Evolutionary conservation across 2,888 invertebrate genomes (phyloP).

Genomic region (Troglohyphantes excavatus): DNA sequence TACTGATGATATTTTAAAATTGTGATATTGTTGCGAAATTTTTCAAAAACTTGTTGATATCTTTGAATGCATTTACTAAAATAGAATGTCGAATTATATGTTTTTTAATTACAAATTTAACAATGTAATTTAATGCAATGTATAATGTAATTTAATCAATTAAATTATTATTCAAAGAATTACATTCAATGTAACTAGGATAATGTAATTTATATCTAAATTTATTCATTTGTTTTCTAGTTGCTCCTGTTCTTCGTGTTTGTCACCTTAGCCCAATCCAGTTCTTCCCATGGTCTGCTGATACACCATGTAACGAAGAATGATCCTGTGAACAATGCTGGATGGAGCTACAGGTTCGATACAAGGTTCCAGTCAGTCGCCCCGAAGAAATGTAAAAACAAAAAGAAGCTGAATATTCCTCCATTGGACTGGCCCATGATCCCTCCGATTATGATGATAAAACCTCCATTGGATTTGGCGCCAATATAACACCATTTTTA

Average conservation of each 20-base stretch:
- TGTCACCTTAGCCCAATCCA: background rate
- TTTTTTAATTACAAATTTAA: too few relatives aligned
- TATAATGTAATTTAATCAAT: too few relatives aligned
- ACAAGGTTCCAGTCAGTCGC: background rate
- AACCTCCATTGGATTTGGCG: constrained; percentile 11
- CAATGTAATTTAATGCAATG: too few relatives aligned
- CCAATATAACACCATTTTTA: background rate
- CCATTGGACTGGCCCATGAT: constrained; percentile 32
- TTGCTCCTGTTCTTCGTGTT: background rate
- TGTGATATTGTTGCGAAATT: too few relatives aligned
- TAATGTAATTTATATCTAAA: too few relatives aligned
- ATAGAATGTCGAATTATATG: too few relatives aligned
- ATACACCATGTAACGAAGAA: background rate
- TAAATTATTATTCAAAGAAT: too few relatives aligned
- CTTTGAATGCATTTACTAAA: too few relatives aligned
- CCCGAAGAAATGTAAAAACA: background rate
- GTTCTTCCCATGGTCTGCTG: background rate
- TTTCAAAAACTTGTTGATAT: too few relatives aligned
- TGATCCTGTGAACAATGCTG: background rate
- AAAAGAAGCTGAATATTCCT: background rate
- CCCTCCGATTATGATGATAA: constrained; percentile 19
- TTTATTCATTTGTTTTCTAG: background rate
- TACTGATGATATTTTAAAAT: too few relatives aligned
- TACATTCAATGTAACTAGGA: too few relatives aligned
- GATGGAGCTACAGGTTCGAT: constrained; percentile 36